These are phyloP conservation scores for Excalfactoria chinensis DNA, from an alignment of 2,113 vertebrate species.

Conservation along the genomic window DNA sequence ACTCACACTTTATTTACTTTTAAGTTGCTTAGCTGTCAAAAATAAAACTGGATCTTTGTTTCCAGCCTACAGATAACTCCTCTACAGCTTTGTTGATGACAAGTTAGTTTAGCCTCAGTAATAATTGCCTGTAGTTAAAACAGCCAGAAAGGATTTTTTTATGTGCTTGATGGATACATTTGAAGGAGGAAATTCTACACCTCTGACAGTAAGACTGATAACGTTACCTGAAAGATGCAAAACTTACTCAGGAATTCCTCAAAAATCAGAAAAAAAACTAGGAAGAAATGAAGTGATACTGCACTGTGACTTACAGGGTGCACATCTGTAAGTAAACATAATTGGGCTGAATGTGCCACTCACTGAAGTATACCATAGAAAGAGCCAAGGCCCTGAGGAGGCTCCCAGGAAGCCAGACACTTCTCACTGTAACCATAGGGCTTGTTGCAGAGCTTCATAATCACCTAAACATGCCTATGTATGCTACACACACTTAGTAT, in stretches of 20 bases:
- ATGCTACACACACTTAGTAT: neutral
- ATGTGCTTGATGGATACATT: neutral
- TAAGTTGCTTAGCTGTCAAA: too few relatives aligned
- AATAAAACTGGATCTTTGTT: too few relatives aligned
- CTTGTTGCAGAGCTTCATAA: neutral
- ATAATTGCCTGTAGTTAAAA: neutral
- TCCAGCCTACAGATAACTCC: too few relatives aligned
- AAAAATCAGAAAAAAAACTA: neutral
- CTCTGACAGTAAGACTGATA: neutral
- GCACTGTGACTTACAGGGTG: neutral
- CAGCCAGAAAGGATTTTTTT: neutral
- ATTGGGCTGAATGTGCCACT: neutral
- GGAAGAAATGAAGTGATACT: neutral
- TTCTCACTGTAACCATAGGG: rapidly evolving
- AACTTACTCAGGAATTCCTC: neutral
- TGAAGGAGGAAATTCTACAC: neutral
- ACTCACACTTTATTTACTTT: too few relatives aligned
- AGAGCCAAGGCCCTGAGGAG: neutral
- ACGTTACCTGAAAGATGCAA: neutral
- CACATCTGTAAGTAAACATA: neutral
- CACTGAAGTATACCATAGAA: neutral
- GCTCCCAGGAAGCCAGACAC: neutral
- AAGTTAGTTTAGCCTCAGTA: neutral
- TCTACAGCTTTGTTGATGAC: too few relatives aligned
- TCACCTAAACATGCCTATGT: neutral